Conservation (phyloP, 2,888 invertebrate species). For the Phyto melanocephala region DNA sequence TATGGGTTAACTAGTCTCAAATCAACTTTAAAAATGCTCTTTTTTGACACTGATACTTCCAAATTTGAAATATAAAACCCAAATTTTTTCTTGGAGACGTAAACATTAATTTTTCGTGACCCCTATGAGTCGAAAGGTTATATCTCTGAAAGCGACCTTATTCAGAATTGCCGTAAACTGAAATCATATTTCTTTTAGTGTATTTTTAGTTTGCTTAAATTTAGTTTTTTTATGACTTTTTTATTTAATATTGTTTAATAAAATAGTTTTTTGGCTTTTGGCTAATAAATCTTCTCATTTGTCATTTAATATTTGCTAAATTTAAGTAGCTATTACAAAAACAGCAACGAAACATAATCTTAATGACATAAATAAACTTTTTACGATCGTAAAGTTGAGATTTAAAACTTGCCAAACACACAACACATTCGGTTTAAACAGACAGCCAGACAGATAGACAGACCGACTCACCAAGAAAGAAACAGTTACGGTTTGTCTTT, state of each 20-base stretch:
- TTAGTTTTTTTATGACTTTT: neutral
- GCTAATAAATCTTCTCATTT: neutral
- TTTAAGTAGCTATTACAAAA: neutral
- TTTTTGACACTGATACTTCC: too few relatives aligned
- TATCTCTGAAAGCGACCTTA: too few relatives aligned
- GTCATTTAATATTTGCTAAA: neutral
- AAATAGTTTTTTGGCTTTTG: neutral
- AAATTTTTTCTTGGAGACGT: too few relatives aligned
- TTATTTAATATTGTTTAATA: neutral
- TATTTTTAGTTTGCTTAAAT: too few relatives aligned
- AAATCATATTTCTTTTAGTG: too few relatives aligned
- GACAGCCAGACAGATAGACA: neutral
- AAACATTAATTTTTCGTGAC: too few relatives aligned
- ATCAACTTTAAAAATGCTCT: too few relatives aligned
- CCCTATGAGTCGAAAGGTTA: too few relatives aligned
- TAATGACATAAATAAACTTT: constrained; percentile 14
- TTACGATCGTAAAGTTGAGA: constrained; percentile 7
- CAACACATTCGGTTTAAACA: neutral
- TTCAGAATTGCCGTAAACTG: too few relatives aligned
- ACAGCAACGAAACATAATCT: neutral
- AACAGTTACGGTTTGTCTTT: neutral
- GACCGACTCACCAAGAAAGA: too few relatives aligned
- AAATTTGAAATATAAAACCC: too few relatives aligned
- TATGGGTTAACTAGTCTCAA: too few relatives aligned
- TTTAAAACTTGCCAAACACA: neutral